Percentiles rank a stretch among this genome's conserved stretches.
These are phyloP conservation scores for Mythimna vitellina DNA, from an alignment of 2,888 invertebrate species.

Conservation along the genomic window DNA sequence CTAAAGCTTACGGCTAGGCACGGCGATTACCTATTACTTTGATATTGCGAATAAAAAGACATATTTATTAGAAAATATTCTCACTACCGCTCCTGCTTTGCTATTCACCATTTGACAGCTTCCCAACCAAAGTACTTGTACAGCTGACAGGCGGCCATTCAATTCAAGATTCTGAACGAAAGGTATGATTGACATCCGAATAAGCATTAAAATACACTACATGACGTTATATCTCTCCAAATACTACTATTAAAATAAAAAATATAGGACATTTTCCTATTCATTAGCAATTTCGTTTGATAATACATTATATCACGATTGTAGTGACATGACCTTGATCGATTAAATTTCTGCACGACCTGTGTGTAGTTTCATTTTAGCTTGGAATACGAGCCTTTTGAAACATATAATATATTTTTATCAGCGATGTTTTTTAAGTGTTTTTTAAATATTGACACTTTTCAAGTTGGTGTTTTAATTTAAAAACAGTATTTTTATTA, in stretches of 20 bases:
- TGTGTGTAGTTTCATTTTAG: neutral
- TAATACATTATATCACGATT: constrained; percentile 32
- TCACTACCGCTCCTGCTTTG: constrained; percentile 85
- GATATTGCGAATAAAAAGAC: constrained; percentile 84
- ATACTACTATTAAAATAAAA: constrained; percentile 5
- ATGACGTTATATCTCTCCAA: constrained; percentile 10
- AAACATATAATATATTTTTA: neutral
- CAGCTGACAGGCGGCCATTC: constrained; percentile 79
- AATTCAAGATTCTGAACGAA: constrained; percentile 70
- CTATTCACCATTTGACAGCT: constrained; percentile 81
- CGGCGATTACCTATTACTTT: constrained; percentile 84
- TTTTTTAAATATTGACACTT: neutral
- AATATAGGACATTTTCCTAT: neutral
- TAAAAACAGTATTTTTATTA: neutral
- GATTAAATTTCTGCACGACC: constrained; percentile 58
- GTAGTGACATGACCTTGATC: constrained; percentile 51
- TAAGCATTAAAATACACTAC: constrained; percentile 12
- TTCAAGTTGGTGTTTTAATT: neutral
- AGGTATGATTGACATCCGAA: constrained; percentile 20
- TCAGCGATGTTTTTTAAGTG: neutral
- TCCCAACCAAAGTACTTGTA: constrained; percentile 71
- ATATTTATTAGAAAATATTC: constrained; percentile 85
- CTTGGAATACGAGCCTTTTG: constrained; percentile 28
- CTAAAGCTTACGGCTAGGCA: constrained; percentile 75
- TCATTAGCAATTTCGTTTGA: constrained; percentile 21